Base-by-base conservation (phyloP, 2,113 vertebrate genomes). In the Oenanthe melanoleuca region DNA sequence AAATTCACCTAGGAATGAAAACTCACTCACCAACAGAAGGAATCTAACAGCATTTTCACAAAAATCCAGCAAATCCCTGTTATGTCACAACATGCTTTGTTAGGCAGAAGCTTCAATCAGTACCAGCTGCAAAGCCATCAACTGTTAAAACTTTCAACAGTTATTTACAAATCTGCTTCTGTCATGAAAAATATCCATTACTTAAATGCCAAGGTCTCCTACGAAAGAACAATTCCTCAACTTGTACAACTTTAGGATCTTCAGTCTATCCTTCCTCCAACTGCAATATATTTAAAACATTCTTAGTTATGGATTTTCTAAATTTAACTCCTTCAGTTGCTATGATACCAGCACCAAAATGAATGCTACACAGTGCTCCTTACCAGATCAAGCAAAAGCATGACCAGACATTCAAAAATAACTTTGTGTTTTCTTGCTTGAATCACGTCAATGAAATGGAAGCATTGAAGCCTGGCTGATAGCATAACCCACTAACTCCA, bases 271-370 rank as follows among this genome's bases (percentile, higher is more conserved):
- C 72, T 77, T 88, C 45, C 26, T 88, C 50, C 28, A 86, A 49
- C 1, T 84, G 61, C 45, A 74, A 72, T n/a, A 18, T 33, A 73
- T 64, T 89, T 84, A 45, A 89, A 93, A 92, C 80, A 69, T 23
- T 66, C 45, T 78, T 56, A 64, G 64, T 42, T 91, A 80, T 1
- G 4, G 33, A 44, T 88, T 95, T 95, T 52, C 86, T 95, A 80
- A 86, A 81, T 93, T 80, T 88, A 92, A 83, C 69, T 95, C 44
- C 49, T 90, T 77, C 72, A 70, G 89, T 94, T 95, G 94, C 96
- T 94, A 89, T 31, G 82, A 90, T 78, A 93, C 92, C 75, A 80
- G 72, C 38, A 93, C 60, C 34, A 92, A 89, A 78, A 85, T 40
- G 23, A 81, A 57, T 40, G 67, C 56, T 80, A 86, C 55, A 92